Conservation (phyloP, 1,140 invertebrate genomes). For the Drosophila ficusphila region DNA sequence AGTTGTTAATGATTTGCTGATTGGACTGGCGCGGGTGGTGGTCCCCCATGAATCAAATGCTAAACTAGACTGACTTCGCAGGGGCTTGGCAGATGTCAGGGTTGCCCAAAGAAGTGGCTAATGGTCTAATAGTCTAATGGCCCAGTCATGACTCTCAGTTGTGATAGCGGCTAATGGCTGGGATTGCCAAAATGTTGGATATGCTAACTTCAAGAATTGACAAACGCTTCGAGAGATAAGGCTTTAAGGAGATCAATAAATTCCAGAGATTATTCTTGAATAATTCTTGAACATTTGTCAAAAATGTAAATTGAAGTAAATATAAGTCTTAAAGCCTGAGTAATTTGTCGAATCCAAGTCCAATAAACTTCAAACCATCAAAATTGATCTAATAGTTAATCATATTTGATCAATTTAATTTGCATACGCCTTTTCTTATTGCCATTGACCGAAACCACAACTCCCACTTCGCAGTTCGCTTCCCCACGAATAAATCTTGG, state of each 20-base stretch:
- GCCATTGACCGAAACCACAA: conserved; percentile 28
- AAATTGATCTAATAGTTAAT: conserved; percentile 8
- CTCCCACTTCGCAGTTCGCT: conserved; percentile 1
- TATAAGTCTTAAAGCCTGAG: too few relatives aligned
- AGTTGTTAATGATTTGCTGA: conserved; percentile 80
- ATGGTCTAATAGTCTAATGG: conserved; percentile 32
- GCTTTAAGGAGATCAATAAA: not conserved
- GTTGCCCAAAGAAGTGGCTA: conserved; percentile 53
- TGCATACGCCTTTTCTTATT: conserved; percentile 7
- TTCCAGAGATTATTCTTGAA: not conserved
- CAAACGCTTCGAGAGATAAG: not conserved
- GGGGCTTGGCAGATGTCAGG: conserved; percentile 78
- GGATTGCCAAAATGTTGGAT: conserved; percentile 3
- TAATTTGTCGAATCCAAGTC: too few relatives aligned
- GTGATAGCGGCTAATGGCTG: conserved; percentile 33
- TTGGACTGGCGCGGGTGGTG: conserved; percentile 54
- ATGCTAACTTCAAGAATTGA: conserved; percentile 16
- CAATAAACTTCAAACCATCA: not conserved
- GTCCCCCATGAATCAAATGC: conserved; percentile 67
- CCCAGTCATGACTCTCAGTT: conserved; percentile 12
- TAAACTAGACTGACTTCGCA: conserved; percentile 56
- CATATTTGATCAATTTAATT: conserved; percentile 16
- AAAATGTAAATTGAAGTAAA: too few relatives aligned
- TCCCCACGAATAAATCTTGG: not conserved
- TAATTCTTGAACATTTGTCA: not conserved